Base-by-base conservation (phyloP, 1,140 invertebrate species). In the Acyrthosiphon pisum region DNA sequence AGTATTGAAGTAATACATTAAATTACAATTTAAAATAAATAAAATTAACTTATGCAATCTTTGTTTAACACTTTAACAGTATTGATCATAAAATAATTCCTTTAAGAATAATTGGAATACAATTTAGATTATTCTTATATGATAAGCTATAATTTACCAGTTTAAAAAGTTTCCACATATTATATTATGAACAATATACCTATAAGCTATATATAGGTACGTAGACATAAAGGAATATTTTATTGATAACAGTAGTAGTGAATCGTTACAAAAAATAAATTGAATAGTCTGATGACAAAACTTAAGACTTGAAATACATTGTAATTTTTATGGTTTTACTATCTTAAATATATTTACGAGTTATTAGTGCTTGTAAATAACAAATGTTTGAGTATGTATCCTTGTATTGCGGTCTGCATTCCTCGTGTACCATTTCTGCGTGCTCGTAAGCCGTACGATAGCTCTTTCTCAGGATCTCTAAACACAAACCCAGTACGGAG, bases 321-420 rank as follows among this genome's bases (percentile, higher is more conserved):
- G 1, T 76, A 6, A 6, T n/a, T n/a, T n/a, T 76, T 68, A 76
- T 35, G n/a, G n/a, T 18, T n/a, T n/a, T 6, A 20, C 11, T 76
- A n/a, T n/a, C n/a, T 76, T 18, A 76, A n/a, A 76, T 76, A 76
- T 76, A 94, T 20, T 84, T 93, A 93, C 91, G 91, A 53, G 37
- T 20, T 41, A 6, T 83, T 83, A 23, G 4, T 30, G 26, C 48
- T 41, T 37, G 91, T 84, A 94, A 97, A 97, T n/a, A 97, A 95
- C 87, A 97, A 95, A 94, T 97, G 96, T 94, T 97, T 97, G 35
- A 96, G 93, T 94, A 97, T 96, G 91, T 96, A 96, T 8, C 97
- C 97, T 94, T 97, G 97, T 1, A 97, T 95, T 20, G 96, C 96
- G 0, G 97, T 96, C 20, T 97, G 95, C 30, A 97, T 94, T 1